Conservation (phyloP, 2,888 invertebrate genomes). For the Lasioglossum calceatum region DNA sequence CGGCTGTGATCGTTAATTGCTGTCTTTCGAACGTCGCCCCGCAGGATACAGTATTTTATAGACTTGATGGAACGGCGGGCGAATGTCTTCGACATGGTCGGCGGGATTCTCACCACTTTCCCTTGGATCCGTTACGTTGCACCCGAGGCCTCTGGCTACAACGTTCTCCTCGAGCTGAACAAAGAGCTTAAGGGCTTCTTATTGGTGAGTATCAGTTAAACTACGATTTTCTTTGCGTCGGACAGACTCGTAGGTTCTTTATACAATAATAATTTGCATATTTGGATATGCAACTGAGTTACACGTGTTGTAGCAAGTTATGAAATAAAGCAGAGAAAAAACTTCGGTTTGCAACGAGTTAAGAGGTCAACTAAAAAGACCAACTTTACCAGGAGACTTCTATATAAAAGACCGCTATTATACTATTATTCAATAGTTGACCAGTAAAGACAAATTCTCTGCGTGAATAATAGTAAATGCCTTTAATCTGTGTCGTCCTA, state of each 20-base stretch:
- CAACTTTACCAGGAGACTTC: too few species aligned
- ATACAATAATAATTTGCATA: too few species aligned
- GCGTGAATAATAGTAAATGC: too few species aligned
- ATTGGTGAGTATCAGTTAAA: conserved; percentile 79
- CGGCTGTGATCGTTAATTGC: conserved; percentile 18
- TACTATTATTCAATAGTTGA: too few species aligned
- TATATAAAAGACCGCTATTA: neutral
- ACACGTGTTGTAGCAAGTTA: neutral
- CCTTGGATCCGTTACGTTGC: conserved; percentile 88
- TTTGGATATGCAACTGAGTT: neutral
- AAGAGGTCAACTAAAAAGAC: too few species aligned
- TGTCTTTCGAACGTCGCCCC: conserved; percentile 18
- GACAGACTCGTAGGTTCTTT: too few species aligned
- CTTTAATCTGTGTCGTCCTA: too few species aligned
- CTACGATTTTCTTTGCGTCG: neutral
- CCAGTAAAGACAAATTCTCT: too few species aligned
- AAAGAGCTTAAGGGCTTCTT: conserved; percentile 86
- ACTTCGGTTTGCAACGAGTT: neutral
- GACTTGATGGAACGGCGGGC: conserved; percentile 78
- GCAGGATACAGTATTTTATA: conserved; percentile 76
- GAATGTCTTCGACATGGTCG: conserved; percentile 85
- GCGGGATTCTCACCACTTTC: conserved; percentile 86
- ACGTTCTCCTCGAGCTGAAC: conserved; percentile 86
- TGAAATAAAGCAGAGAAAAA: neutral
- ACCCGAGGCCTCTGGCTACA: conserved; percentile 87